A percentile compares a stretch with the other conserved stretches of the same genome.
Evolutionary conservation across 2,888 invertebrate genomes (phyloP).

Genomic region (Lasioglossum vierecki): DNA sequence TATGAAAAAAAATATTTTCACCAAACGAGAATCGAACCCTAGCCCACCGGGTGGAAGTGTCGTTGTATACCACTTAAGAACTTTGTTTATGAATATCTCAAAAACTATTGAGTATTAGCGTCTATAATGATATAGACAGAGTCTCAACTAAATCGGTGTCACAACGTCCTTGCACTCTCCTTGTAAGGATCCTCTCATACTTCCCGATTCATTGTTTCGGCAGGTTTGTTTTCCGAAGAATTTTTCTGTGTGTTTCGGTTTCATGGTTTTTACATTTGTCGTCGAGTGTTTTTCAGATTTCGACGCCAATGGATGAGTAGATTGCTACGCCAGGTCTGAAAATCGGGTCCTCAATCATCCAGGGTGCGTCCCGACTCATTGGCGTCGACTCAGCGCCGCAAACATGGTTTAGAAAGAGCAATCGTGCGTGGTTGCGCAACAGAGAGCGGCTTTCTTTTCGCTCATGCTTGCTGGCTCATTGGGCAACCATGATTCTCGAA

Average conservation of each 20-base stretch:
- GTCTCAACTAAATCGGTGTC: too few relatives aligned
- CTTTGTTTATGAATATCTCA: too few relatives aligned
- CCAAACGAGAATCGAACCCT: too few relatives aligned
- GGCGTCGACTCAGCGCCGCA: conserved; percentile 47
- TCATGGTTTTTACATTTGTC: neutral
- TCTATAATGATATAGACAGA: too few relatives aligned
- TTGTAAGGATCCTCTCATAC: neutral
- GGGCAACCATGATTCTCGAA: conserved; percentile 69
- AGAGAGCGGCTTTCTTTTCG: conserved; percentile 81
- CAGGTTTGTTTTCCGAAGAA: neutral
- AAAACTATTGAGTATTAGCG: too few relatives aligned
- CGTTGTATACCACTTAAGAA: too few relatives aligned
- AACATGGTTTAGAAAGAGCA: conserved; percentile 73
- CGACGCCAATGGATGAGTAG: neutral
- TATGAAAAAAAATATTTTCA: too few relatives aligned
- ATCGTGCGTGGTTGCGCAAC: conserved; percentile 75
- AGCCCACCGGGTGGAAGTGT: too few relatives aligned
- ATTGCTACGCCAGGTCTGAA: neutral
- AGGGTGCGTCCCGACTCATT: neutral
- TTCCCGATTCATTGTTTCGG: neutral
- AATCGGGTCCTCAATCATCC: neutral
- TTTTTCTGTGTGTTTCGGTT: neutral
- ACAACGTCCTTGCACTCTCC: too few relatives aligned
- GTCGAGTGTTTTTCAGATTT: neutral
- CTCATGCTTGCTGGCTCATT: conserved; percentile 78